Evolutionary conservation across 1,140 invertebrate genomes (phyloP), one percentile per base, ranked within the genome.

Genomic region (Hetaerina americana): DNA sequence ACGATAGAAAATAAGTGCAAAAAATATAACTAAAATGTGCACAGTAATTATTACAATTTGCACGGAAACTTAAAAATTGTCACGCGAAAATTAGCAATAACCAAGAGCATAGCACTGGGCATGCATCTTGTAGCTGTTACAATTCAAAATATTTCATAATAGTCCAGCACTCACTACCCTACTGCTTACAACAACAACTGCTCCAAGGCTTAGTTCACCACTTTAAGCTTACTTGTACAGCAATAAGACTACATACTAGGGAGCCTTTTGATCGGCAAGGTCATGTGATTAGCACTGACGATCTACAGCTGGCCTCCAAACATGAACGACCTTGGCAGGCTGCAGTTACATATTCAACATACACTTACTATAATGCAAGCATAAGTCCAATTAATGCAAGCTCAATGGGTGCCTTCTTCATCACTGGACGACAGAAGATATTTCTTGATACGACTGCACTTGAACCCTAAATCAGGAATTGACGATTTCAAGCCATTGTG

Each of bases 231-330:
- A 57, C 40, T 57, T 57, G 15, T 57, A 57, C 40, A 57, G 40
- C 40, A 57, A n/a, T 57, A 57, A 57, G 15, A 57, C 40, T 57
- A 57, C 40, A 57, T 57, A 57, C 40, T 57, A 57, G 22, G 22
- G 40, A 57, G 40, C 40, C 40, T 57, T 57, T 40, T 57, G 15
- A 57, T 57, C 40, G 40, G 40, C 40, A 57, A 57, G 40, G 40
- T 57, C 40, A 57, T 57, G 40, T 57, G 40, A 57, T 57, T 57
- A 57, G 40, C 40, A 57, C 24, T 68, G 66, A 68, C 27, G 66
- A 68, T 18, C 27, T 68, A 68, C 66, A 68, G 66, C 66, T 68
- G 66, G 66, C 27, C 27, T 68, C 66, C 24, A 26, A 25, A 25
- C 24, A 26, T 27, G 24, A 26, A 27, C 27, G 66, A 68, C 66